phyloP scores from a whole-genome alignment of 2,797 vertebrate genomes.

The Rhincodon typus region DNA sequence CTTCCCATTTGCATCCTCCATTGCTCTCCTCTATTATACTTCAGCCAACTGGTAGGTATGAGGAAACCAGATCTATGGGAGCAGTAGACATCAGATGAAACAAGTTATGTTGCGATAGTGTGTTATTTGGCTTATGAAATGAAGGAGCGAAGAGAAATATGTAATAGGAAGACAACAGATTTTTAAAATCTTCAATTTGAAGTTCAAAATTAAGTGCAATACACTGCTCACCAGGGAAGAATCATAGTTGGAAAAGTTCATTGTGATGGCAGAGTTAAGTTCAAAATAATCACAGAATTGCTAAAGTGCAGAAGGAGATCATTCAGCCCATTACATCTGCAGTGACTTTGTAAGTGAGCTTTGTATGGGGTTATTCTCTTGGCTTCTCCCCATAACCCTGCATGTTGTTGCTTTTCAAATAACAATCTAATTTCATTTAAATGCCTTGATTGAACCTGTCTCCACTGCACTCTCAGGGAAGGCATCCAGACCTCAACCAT shows the following conservation, averaged over 20 bases:
- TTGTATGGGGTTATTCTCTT: too few relatives aligned
- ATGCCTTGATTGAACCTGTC: too few relatives aligned
- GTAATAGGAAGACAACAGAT: too few relatives aligned
- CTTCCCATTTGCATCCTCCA: not conserved
- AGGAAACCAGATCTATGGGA: not conserved
- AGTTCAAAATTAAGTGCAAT: not conserved
- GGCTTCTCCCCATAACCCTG: too few relatives aligned
- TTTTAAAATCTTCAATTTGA: not conserved
- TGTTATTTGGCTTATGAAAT: not conserved
- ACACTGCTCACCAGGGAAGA: not conserved
- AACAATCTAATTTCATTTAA: too few relatives aligned
- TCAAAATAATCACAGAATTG: not conserved
- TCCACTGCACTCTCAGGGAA: too few relatives aligned
- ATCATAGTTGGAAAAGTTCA: not conserved
- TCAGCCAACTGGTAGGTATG: not conserved
- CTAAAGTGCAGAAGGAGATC: too few relatives aligned
- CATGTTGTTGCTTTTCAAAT: too few relatives aligned
- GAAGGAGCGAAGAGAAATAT: not conserved
- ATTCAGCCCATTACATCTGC: too few relatives aligned
- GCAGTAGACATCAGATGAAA: not conserved
- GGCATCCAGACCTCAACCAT: too few relatives aligned
- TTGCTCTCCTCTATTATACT: not conserved
- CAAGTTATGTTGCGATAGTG: not conserved
- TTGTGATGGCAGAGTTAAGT: not conserved
- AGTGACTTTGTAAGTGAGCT: too few relatives aligned